Base-by-base conservation (phyloP, 35 echinoderm and acorn worm genomes). In the Lytechinus pictus region DNA sequence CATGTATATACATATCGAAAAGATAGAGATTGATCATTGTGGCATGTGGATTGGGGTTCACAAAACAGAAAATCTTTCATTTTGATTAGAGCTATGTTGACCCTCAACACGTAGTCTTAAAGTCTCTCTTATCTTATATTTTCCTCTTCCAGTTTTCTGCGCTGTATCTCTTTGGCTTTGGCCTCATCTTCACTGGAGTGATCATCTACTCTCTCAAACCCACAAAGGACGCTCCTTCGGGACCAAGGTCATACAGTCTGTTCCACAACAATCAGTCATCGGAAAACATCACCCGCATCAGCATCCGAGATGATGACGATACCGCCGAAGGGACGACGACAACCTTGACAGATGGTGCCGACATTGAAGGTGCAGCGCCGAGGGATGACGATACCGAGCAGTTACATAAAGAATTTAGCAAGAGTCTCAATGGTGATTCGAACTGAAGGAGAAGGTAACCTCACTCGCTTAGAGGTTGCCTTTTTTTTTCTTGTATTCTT, bases 181-280 rank as follows among this genome's bases (percentile, higher is more conserved):
- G 61, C 16, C n/a, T 98, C 54, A 98, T 98, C 91, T 61, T 98
- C 54, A 10, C 94, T 52, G 97, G 97, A 21, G 91, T 98, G 11
- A 19, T 98, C 10, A 24, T 96, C 6, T 98, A 97, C 66, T 86
- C 96, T 19, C 54, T 98, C 10, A 89, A 53, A 90, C 91, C 95
- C 27, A 97, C 97, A 1, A 91, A 95, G 54, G 86, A 97, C 24
- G 87, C 96, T 4, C 87, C 94, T 14, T 56, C 88, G 14, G 72
- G 92, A 9, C 89, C 86, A 11, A 24, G 92, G 27, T 27, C 94
- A 1, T 98, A 98, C 94, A 96, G 93, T 33, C 94, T 98, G 14
- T 98, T 98, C 94, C 86, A 57, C 27, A 95, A 96, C 88, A 89
- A 96, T 19, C 52, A 57, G 54, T 54, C 92, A 54, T 57, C 92